Base-by-base conservation (phyloP, 2,113 vertebrate genomes). In the Todiramphus chloris region DNA sequence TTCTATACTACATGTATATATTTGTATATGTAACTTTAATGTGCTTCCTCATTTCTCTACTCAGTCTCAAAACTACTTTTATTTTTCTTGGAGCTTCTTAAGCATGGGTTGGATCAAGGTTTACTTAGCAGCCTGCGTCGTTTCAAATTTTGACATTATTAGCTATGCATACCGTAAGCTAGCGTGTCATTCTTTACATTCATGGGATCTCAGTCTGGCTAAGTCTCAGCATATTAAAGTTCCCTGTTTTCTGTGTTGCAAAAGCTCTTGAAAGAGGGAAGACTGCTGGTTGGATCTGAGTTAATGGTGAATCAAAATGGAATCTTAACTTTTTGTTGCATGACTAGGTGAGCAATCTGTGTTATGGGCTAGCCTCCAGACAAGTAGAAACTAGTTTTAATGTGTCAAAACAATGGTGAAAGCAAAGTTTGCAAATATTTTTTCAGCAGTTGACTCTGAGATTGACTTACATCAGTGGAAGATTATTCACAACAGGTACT, bases 401-500 rank as follows among this genome's bases (percentile, higher is more conserved):
- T 87, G 13, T 90, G 83, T 90, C 64, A 83, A 83, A 96, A 93
- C 79, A 90, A 59, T 56, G 77, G n/a, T 27, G 64, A 77, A 93
- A 77, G 50, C n/a, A 37, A 69, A 79, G 59, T 59, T 69, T 23
- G 41, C 55, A 93, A 80, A 51, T 83, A 83, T 16, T 93, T 95
- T 96, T 73, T 83, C 55, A 67, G 39, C 39, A 70, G 41, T 81
- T 81, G 64, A 56, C 77, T 92, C 25, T 84, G 67, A 80, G 69
- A 74, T 87, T 89, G 73, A 56, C 56, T 91, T 89, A 62, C 89
- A 89, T 69, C 5, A 69, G 80, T 68, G 60, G 64, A 87, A 94
- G 51, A 84, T 72, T 55, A 51, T 81, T 89, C 81, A 81, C 30
- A 76, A 50, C 46, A 39, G 23, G 41, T 90, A 95, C 83, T 87